Conservation (phyloP, 64 coral and sea anemone species). For the Exaiptasia diaphana region DNA sequence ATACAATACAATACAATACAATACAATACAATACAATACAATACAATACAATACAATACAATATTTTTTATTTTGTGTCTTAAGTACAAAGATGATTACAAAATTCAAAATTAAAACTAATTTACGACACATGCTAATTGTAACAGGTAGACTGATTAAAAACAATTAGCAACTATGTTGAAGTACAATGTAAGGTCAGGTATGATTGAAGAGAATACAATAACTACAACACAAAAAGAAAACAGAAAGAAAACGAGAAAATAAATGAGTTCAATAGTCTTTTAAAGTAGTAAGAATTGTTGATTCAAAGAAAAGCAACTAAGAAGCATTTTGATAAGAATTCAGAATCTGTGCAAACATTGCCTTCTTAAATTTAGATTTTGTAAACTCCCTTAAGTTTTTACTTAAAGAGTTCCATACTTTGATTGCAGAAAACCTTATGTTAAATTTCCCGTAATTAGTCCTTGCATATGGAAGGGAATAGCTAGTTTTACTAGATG, state of each 20-base stretch:
- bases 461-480: slow-evolving; percentile 5
- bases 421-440: slow-evolving; percentile 22
- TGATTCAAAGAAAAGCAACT: not conserved
- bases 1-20: not conserved
- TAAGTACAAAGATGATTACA: too few relatives aligned
- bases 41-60: not conserved
- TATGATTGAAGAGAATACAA: too few relatives aligned
- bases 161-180: not conserved
- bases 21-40: not conserved
- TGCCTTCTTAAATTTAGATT: not conserved
- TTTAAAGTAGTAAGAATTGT: not conserved
- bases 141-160: not conserved
- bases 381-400: not conserved
- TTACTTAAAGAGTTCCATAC: slow-evolving; percentile 34
- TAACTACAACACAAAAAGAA: too few relatives aligned
- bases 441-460: slow-evolving; percentile 30
- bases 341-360: not conserved
- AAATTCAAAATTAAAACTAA: not conserved
- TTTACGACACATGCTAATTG: not conserved
- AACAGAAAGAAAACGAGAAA: not conserved
- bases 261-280: not conserved
- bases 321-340: not conserved
- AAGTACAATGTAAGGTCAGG: not conserved
- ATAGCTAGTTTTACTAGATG: slow-evolving; percentile 7
- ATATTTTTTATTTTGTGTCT: too few relatives aligned